Evolutionary conservation across 1,140 invertebrate species (phyloP).

Genomic region (Caenorhabditis remanei): DNA sequence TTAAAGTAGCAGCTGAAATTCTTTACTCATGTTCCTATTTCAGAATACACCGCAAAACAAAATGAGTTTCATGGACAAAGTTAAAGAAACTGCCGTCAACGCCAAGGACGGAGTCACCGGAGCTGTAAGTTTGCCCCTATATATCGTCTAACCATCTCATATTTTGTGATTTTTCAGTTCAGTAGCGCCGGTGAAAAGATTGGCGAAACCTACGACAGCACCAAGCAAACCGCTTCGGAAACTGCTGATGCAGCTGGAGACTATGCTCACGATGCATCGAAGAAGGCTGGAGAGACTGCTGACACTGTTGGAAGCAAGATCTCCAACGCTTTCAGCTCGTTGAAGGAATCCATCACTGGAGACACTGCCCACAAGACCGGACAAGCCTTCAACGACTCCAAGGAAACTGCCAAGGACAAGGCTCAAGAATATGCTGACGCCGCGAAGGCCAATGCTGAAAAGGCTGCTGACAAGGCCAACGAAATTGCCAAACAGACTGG

Average conservation of each 20-base stretch:
- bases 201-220: constrained; percentile 32
- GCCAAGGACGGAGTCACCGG: constrained; percentile 52
- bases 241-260: background rate
- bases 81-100: constrained; percentile 33
- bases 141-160: background rate
- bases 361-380: constrained; percentile 26
- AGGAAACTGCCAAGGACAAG: background rate
- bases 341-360: constrained; percentile 37
- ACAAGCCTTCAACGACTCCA: constrained; percentile 12
- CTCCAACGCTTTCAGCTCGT: background rate
- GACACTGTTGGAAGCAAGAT: constrained; percentile 5
- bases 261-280: background rate
- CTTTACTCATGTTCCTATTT: background rate
- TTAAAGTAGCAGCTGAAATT: background rate
- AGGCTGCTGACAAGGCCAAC: constrained; percentile 8
- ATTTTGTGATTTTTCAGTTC: constrained; percentile 25
- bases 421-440: constrained; percentile 19
- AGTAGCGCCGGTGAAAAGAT: constrained; percentile 35
- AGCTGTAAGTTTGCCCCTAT: background rate
- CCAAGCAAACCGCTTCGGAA: constrained; percentile 23
- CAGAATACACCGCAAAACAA: constrained; percentile 39
- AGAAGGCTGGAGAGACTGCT: background rate
- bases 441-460: constrained; percentile 28
- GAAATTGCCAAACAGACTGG: constrained; percentile 22
- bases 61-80: constrained; percentile 39